Base-by-base conservation (phyloP, 2,888 invertebrate genomes). In the Eupeodes luniger region DNA sequence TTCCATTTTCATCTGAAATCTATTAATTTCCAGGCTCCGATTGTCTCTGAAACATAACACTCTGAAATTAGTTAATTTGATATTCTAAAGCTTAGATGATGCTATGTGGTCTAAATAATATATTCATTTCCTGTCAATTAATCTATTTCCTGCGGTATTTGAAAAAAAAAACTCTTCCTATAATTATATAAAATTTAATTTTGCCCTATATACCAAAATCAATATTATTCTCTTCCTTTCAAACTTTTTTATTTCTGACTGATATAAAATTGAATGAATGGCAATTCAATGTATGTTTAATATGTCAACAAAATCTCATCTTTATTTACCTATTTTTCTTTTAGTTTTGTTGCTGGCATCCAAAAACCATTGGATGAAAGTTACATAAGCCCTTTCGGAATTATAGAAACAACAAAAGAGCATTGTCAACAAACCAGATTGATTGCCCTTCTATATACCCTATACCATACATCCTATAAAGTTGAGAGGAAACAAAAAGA, bases 381-480 rank as follows among this genome's bases (percentile, higher is more conserved):
- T 40, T 40, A 34, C 14, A 7, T 3, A 36, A 7, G 77, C 49
- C 77, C 49, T 70, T 55, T 61, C 10, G 14, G 27, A 10, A 47
- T 44, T 40, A 11, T 19, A 47, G 27, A 4, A 11, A 36, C 57
- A 4, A 44, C 59, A 69, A 67, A 67, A 61, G 27, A 61, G n/a
- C 16, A 78, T 16, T 47, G 16, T 44, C 57, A 59, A 81, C 14
- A 51, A 85, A 85, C 64, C 69, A 81, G 64, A 81, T 80, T 70
- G 64, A 85, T 75, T 76, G 76, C 55, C 75, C 51, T 27, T 27
- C 27, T 27, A 27, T 27, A 27, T 51, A 59, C 14, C 40, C 49
- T 36, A 4, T 40, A 47, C 49, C 49, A 49, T 27, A 27, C 57
- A 59, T 16, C 40, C 49, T 36, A 4, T 40, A 47, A 59, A 49